A percentile compares a stretch with the other conserved stretches of the same genome.
Conservation (phyloP, 2,113 vertebrate genomes). For the Pterocles orientalis region DNA sequence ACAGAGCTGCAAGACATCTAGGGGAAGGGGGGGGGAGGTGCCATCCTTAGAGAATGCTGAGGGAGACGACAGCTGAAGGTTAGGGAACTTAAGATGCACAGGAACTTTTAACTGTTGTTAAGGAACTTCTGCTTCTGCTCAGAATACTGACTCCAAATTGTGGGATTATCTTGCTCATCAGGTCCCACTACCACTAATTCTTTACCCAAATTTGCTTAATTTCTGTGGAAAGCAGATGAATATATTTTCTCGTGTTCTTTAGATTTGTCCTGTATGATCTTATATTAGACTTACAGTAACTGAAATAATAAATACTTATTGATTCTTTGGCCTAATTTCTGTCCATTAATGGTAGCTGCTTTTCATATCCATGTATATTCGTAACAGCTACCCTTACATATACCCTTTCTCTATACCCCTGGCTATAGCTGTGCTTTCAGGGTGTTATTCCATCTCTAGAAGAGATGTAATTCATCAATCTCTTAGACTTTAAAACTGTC, state of each 20-base stretch:
- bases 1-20: not conserved
- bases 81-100: not conserved
- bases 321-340: not conserved
- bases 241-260: not conserved
- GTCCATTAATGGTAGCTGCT: not conserved
- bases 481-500: not conserved
- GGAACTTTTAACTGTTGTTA: not conserved
- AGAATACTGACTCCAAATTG: not conserved
- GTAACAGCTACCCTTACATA: not conserved
- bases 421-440: not conserved
- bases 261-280: not conserved
- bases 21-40: not conserved
- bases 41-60: not conserved
- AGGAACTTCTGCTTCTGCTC: not conserved
- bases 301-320: not conserved
- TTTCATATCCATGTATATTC: not conserved
- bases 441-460: not conserved
- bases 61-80: not conserved
- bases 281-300: not conserved
- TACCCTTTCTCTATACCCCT: too few relatives aligned
- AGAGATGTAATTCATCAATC: not conserved
- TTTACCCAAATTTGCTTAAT: not conserved
- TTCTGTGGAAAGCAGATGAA: not conserved
- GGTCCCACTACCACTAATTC: not conserved
- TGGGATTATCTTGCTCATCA: not conserved